Conservation (phyloP, 2,113 vertebrate genomes). For the Myotis brandtii region DNA sequence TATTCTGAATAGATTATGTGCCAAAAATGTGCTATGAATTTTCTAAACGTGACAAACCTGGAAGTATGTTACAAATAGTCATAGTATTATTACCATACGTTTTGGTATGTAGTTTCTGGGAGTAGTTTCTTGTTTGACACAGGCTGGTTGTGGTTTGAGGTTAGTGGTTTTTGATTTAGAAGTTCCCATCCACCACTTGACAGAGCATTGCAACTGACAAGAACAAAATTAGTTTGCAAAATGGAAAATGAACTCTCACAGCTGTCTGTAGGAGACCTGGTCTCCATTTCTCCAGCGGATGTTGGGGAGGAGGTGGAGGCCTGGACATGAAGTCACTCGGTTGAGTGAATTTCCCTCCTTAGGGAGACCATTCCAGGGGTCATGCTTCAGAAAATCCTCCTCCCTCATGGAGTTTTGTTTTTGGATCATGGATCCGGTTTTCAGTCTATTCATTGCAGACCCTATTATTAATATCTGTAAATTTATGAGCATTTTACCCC, state of each 20-base stretch:
- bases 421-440: constrained; percentile 46
- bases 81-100: constrained; percentile 70
- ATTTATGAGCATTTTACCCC: constrained; percentile 46
- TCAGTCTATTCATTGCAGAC: constrained; percentile 21
- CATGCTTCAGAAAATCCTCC: constrained; percentile 25
- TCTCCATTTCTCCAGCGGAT: not conserved
- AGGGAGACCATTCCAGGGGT: not conserved
- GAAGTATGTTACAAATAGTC: constrained; percentile 74
- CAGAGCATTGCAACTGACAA: constrained; percentile 81
- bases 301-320: not conserved
- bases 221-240: constrained; percentile 86
- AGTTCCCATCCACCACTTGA: constrained; percentile 83
- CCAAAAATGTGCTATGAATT: constrained; percentile 76
- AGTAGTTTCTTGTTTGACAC: constrained; percentile 76
- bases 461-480: constrained; percentile 55
- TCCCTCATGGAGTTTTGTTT: constrained; percentile 6
- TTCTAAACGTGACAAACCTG: constrained; percentile 65
- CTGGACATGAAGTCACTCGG: constrained; percentile 14
- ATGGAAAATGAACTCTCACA: constrained; percentile 83
- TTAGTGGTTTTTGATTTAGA: constrained; percentile 84
- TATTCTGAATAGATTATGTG: constrained; percentile 62
- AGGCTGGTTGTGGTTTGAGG: constrained; percentile 82
- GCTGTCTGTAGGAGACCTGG: constrained; percentile 75
- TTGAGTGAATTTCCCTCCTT: not conserved
- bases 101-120: constrained; percentile 50